Percentiles rank a stretch among this genome's conserved stretches.
Evolutionary conservation across 2,113 vertebrate genomes (phyloP).

Genomic region (Halcyon senegalensis): DNA sequence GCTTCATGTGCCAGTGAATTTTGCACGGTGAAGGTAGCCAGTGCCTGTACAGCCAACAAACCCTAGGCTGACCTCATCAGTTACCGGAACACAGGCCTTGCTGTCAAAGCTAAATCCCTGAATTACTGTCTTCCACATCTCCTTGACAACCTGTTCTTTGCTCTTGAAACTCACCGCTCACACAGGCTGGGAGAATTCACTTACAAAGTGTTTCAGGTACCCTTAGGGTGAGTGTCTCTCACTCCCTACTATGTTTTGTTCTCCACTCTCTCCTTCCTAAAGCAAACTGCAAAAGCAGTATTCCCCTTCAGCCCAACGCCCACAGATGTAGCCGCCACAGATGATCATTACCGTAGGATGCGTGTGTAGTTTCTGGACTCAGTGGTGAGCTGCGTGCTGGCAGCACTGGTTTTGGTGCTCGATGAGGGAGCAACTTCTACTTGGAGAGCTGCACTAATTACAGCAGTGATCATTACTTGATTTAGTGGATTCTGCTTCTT

Average conservation of each 20-base stretch:
- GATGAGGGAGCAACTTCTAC: background rate
- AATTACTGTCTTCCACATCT: background rate
- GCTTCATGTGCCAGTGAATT: background rate
- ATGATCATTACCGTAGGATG: background rate
- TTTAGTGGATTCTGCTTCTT: background rate
- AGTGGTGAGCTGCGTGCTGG: background rate
- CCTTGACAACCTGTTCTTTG: background rate
- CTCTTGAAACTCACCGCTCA: background rate
- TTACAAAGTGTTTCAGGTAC: background rate
- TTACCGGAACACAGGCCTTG: background rate
- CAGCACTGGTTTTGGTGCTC: background rate
- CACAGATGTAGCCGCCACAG: background rate
- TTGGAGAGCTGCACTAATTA: accelerated
- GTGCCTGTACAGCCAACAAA: background rate
- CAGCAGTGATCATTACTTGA: background rate
- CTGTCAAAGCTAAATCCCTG: background rate
- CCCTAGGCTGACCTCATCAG: background rate
- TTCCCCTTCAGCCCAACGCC: background rate
- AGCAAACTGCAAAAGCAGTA: background rate
- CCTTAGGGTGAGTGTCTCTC: background rate
- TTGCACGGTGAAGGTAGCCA: background rate
- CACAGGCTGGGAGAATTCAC: background rate
- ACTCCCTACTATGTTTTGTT: background rate
- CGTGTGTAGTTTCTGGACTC: accelerated
- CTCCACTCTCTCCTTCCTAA: background rate